Evolutionary conservation across 2,888 invertebrate species (phyloP), one percentile per base, ranked within the genome.

Genomic region (Sinodicranocentrus sp.): DNA sequence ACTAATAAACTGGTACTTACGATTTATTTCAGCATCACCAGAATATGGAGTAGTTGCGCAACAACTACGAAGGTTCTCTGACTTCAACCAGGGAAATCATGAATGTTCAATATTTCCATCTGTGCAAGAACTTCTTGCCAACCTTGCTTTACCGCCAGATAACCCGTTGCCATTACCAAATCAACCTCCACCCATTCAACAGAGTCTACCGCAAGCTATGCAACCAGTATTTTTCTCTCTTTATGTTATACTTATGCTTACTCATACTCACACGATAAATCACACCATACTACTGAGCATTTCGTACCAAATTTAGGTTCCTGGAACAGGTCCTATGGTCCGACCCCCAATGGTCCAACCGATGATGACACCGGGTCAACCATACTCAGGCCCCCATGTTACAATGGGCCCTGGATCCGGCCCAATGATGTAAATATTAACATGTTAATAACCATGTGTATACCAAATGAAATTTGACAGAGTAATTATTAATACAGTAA

Each of bases 51-150:
- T 94, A 0, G 94, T 94, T 0, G 93, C 93, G 76, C 91, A 93
- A 21, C 92, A 94, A 80, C 91, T 95, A 15, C 94, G 94, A 89
- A 92, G 93, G 88, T 96, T 95, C 90, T 93, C 94, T 73, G 96
- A 96, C 89, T 95, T 94, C 90, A 93, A 93, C 88, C 48, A 48
- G 61, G 87, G 87, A 33, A 93, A 91, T 5, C 92, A 92, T 89
- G 97, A 98, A 90, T 98, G 98, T 90, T 96, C 97, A 17, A 93
- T 98, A 75, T 97, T 95, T 91, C 97, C 97, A 33, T 97, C 97
- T 21, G 94, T 98, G 65, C 93, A 97, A 86, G 97, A 98, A 91
- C 92, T 98, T 79, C 91, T 98, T 73, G 93, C 94, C 48, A 97
- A 96, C 92, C 93, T 98, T 89, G 94, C 94, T 57, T 91, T 97